phyloP scores from a whole-genome alignment of 2,113 vertebrate species.

The Macaca mulatta region DNA sequence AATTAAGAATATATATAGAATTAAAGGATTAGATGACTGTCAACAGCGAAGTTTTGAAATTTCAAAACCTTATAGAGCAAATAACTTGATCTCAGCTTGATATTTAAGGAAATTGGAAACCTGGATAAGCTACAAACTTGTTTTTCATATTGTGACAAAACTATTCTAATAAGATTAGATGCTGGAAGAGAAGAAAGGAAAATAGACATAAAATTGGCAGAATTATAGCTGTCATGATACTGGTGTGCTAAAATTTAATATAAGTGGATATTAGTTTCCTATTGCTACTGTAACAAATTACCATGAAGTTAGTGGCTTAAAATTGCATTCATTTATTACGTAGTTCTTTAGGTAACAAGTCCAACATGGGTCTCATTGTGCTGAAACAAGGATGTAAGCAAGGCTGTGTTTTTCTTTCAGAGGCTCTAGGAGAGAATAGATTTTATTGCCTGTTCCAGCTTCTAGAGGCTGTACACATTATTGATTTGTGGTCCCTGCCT shows the following conservation, averaged over 20 bases:
- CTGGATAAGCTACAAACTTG: background rate
- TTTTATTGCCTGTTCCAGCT: background rate
- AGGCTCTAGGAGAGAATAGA: background rate
- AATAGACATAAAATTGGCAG: background rate
- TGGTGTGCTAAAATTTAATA: background rate
- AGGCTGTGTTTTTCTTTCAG: background rate
- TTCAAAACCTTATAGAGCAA: background rate
- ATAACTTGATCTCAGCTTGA: background rate
- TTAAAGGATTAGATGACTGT: background rate
- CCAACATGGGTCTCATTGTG: rapidly evolving
- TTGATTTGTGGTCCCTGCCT: background rate
- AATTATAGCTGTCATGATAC: background rate
- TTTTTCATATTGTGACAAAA: background rate
- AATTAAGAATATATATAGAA: background rate
- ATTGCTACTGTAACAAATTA: background rate
- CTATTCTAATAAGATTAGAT: background rate
- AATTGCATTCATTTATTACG: background rate
- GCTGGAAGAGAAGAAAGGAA: background rate
- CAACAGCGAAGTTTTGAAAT: background rate
- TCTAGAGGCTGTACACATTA: background rate
- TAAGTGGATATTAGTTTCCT: background rate
- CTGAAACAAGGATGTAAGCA: background rate
- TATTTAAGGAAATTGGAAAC: background rate
- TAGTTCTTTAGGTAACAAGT: background rate
- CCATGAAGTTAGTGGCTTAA: background rate